Conservation (phyloP, 1,140 invertebrate species). For the Bombus ignitus region DNA sequence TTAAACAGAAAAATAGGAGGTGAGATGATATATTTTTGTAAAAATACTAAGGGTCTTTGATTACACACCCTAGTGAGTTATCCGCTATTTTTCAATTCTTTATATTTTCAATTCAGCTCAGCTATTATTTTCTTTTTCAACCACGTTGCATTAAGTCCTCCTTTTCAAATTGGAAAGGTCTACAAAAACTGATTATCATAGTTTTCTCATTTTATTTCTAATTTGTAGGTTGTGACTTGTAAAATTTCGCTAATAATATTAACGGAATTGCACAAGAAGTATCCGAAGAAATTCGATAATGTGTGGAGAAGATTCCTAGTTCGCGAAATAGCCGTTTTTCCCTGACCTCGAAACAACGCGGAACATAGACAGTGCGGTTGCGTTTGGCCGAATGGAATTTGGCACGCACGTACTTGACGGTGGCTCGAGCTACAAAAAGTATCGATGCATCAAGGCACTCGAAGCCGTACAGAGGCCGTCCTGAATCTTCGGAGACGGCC, state of each 20-base stretch:
- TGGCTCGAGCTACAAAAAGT: neutral
- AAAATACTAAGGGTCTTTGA: too few relatives aligned
- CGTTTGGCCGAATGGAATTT: slow-evolving; percentile 59
- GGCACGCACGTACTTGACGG: slow-evolving; percentile 40
- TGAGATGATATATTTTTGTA: too few relatives aligned
- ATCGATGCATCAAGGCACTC: neutral
- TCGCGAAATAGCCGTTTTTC: slow-evolving; percentile 59
- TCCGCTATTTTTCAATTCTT: too few relatives aligned
- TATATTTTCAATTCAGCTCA: too few relatives aligned
- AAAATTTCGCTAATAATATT: neutral
- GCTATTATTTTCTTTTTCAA: neutral
- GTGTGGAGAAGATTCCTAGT: slow-evolving; percentile 19
- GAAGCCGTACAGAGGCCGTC: slow-evolving; percentile 31
- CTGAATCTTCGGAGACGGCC: slow-evolving; percentile 33
- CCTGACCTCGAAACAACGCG: slow-evolving; percentile 63
- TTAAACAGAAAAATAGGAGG: too few relatives aligned
- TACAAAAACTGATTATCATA: neutral
- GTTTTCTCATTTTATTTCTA: neutral
- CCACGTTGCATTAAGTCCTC: neutral
- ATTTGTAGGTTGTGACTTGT: neutral
- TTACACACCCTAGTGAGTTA: too few relatives aligned
- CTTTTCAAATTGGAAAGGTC: neutral
- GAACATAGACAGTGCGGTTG: slow-evolving; percentile 38
- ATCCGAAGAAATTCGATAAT: neutral
- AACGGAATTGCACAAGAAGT: neutral